phyloP scores from a whole-genome alignment of 2,113 vertebrate species.

The Ranitomeya imitator region DNA sequence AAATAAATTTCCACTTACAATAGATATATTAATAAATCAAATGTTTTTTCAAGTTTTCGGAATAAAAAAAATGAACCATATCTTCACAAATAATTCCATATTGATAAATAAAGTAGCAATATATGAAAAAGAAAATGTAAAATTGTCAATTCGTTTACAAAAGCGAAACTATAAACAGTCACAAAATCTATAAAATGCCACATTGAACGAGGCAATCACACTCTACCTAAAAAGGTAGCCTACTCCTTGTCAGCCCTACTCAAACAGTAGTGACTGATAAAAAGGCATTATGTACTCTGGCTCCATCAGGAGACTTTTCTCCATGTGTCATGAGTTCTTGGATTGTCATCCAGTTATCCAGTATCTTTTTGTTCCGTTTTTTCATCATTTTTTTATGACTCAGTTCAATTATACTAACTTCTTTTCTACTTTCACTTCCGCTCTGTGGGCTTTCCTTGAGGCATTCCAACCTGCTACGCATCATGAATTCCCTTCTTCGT shows the following conservation, averaged over 20 bases:
- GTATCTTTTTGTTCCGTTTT: constrained; percentile 96
- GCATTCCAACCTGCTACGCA: constrained; percentile 91
- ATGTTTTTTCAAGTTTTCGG: constrained; percentile 61
- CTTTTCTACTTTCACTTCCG: constrained; percentile 83
- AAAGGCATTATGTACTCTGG: constrained; percentile 92
- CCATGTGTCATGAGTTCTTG: constrained; percentile 98
- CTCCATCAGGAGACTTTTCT: constrained; percentile 89
- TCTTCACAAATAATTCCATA: constrained; percentile 73
- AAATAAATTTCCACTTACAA: constrained; percentile 74
- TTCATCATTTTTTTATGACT: constrained; percentile 99
- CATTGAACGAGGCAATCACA: constrained; percentile 99
- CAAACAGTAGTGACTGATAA: constrained; percentile 98
- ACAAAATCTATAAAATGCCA: constrained; percentile 98
- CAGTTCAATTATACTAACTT: constrained; percentile 93
- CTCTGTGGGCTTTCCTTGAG: constrained; percentile 90
- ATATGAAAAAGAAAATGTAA: constrained; percentile 76
- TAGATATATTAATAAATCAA: constrained; percentile 72
- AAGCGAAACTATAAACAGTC: constrained; percentile 91
- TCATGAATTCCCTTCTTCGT: constrained; percentile 91
- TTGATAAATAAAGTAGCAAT: constrained; percentile 69
- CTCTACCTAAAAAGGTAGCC: constrained; percentile 89
- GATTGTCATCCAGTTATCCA: constrained; percentile 99
- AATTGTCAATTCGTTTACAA: constrained; percentile 85
- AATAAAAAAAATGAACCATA: constrained; percentile 70
- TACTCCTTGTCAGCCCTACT: constrained; percentile 67